Percentiles rank a stretch among this genome's conserved stretches.
phyloP scores from a whole-genome alignment of 53 echinoderm and acorn worm genomes.

The Paracentrotus lividus region DNA sequence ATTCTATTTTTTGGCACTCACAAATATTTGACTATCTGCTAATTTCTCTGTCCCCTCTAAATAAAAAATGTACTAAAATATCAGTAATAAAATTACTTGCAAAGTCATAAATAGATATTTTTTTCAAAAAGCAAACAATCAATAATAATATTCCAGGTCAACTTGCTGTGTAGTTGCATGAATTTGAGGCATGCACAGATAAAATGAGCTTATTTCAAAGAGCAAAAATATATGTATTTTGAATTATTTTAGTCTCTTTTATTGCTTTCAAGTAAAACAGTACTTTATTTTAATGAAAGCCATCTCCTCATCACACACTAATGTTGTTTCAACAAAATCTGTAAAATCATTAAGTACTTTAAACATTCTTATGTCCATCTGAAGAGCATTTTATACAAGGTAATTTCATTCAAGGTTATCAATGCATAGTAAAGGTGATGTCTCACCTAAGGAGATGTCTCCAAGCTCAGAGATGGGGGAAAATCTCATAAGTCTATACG shows the following conservation, averaged over 20 bases:
- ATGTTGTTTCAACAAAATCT: no score
- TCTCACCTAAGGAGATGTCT: no score
- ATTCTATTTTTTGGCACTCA: background rate
- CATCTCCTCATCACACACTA: background rate
- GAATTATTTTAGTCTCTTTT: background rate
- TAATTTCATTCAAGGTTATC: no score
- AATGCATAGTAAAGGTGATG: background rate
- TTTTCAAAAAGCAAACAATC: no score
- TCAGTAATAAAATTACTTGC: background rate
- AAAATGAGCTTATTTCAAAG: background rate
- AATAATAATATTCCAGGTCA: no score
- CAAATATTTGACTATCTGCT: background rate
- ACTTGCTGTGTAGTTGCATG: no score
- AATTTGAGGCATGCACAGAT: no score
- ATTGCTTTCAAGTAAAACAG: background rate
- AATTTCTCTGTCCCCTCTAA: background rate
- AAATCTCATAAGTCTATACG: no score
- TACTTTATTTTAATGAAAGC: conserved; percentile 6
- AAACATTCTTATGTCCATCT: no score
- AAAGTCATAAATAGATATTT: background rate
- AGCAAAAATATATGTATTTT: background rate
- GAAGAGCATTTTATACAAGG: no score
- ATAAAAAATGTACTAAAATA: background rate
- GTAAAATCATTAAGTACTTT: no score
- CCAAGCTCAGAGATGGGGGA: no score